A percentile compares a stretch with the other conserved stretches of the same genome.
phyloP scores from a whole-genome alignment of 92 coral and sea anemone species.

The Bergia puertoricense region DNA sequence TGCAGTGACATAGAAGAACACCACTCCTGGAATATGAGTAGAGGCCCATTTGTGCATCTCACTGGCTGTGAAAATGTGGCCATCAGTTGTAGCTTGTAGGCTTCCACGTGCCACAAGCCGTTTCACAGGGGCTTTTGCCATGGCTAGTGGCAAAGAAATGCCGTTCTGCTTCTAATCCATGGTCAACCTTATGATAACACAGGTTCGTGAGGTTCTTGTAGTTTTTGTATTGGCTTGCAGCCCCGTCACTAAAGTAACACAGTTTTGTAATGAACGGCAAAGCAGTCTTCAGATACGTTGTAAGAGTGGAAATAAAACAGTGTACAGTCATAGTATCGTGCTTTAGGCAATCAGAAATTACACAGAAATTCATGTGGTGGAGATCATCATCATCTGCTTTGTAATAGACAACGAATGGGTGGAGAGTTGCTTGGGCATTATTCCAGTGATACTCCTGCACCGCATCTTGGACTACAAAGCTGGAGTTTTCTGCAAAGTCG shows the following conservation, averaged over 20 bases:
- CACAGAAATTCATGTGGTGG: slow-evolving; percentile 8
- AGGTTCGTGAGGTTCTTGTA: slow-evolving; percentile 12
- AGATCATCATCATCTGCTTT: slow-evolving; percentile 25
- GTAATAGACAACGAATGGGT: slow-evolving; percentile 30
- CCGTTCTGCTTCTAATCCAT: slow-evolving; percentile 27
- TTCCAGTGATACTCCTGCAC: slow-evolving; percentile 42
- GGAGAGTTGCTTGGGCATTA: slow-evolving; percentile 28
- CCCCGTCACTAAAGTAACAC: slow-evolving; percentile 22
- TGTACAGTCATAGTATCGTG: slow-evolving; percentile 43
- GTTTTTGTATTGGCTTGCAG: background rate
- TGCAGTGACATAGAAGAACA: slow-evolving; percentile 15
- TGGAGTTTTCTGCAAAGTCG: slow-evolving; percentile 39
- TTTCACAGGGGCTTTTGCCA: slow-evolving; percentile 30
- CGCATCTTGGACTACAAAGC: slow-evolving; percentile 35
- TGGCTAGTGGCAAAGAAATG: slow-evolving; percentile 31
- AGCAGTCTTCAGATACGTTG: background rate
- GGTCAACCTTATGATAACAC: slow-evolving; percentile 17
- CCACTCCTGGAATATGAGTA: slow-evolving; percentile 12
- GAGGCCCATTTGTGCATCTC: slow-evolving; percentile 20
- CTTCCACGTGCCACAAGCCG: slow-evolving; percentile 30
- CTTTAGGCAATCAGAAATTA: slow-evolving; percentile 32
- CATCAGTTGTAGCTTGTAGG: slow-evolving; percentile 35
- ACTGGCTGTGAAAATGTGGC: slow-evolving; percentile 18
- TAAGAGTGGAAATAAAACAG: slow-evolving; percentile 12
- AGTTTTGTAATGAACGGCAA: background rate